phyloP scores from a whole-genome alignment of 2,888 invertebrate genomes.

The Ligdia adustata region DNA sequence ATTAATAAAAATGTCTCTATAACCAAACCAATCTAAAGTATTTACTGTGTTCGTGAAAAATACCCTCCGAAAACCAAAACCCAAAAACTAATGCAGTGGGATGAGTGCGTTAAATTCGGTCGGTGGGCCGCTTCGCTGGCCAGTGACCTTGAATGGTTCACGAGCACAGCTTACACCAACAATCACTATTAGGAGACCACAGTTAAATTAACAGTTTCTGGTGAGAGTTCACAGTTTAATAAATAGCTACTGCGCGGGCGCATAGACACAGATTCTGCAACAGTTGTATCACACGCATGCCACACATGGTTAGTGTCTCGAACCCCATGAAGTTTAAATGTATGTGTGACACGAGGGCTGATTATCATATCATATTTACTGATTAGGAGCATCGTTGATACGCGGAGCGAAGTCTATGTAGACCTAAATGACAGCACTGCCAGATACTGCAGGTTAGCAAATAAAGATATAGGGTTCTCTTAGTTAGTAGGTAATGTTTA shows the following conservation, averaged over 20 bases:
- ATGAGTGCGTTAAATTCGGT: slow-evolving; percentile 66
- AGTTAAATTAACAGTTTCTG: slow-evolving; percentile 9
- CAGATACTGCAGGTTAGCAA: too few species aligned
- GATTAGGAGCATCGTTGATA: slow-evolving; percentile 29
- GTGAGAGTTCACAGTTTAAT: slow-evolving; percentile 3
- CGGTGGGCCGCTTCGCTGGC: slow-evolving; percentile 65
- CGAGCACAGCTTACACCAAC: slow-evolving; percentile 5
- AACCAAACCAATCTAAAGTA: too few species aligned
- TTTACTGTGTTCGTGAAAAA: slow-evolving; percentile 21
- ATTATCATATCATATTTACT: slow-evolving; percentile 37
- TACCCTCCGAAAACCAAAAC: slow-evolving; percentile 22
- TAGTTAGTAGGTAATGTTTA: too few species aligned
- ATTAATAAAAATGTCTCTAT: too few species aligned
- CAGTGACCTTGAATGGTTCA: slow-evolving; percentile 71
- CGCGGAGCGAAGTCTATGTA: slow-evolving; percentile 15
- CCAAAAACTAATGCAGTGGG: slow-evolving; percentile 48
- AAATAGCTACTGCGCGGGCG: slow-evolving; percentile 50
- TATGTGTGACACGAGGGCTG: slow-evolving; percentile 42
- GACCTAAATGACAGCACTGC: slow-evolving; percentile 29
- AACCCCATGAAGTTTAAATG: slow-evolving; percentile 40
- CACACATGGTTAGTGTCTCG: slow-evolving; percentile 41
- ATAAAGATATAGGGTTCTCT: too few species aligned
- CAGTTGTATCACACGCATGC: slow-evolving; percentile 57
- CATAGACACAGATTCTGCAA: too few species aligned
- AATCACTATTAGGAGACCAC: slow-evolving; percentile 10